A percentile compares a stretch with the other conserved stretches of the same genome.
phyloP scores from a whole-genome alignment of 2,888 invertebrate genomes.

The Euplagia quadripunctaria region DNA sequence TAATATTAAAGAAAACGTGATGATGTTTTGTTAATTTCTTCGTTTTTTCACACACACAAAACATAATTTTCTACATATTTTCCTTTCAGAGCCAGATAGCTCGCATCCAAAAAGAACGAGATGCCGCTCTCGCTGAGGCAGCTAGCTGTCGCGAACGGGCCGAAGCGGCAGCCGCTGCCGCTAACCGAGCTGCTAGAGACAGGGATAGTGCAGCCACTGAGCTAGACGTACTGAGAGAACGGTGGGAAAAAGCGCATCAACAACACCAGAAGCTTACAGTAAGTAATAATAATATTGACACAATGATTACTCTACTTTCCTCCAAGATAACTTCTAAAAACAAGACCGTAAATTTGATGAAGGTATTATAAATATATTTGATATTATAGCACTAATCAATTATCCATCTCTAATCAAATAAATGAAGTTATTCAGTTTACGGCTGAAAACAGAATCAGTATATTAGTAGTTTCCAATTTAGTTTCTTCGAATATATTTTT shows the following conservation, averaged over 20 bases:
- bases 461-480: not conserved
- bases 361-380: not conserved
- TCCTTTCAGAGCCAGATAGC: slow-evolving; percentile 89
- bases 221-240: slow-evolving; percentile 94
- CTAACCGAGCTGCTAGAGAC: slow-evolving; percentile 94
- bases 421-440: not conserved
- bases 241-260: slow-evolving; percentile 95
- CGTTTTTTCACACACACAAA: no score
- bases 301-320: not conserved
- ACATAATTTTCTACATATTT: not conserved
- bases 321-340: not conserved
- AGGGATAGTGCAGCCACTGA: slow-evolving; percentile 95
- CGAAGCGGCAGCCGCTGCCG: slow-evolving; percentile 93
- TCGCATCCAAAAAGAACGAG: slow-evolving; percentile 96
- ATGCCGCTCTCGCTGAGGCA: slow-evolving; percentile 93
- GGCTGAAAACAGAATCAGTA: not conserved
- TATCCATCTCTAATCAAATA: not conserved
- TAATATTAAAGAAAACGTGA: no score
- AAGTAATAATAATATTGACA: no score
- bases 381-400: not conserved
- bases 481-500: not conserved
- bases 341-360: not conserved
- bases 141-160: slow-evolving; percentile 94
- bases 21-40: no score
- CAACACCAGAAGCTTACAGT: slow-evolving; percentile 95